Evolutionary conservation across 2,888 invertebrate species (phyloP), one percentile per base, ranked within the genome.

Genomic region (Netelia fuscicornis): DNA sequence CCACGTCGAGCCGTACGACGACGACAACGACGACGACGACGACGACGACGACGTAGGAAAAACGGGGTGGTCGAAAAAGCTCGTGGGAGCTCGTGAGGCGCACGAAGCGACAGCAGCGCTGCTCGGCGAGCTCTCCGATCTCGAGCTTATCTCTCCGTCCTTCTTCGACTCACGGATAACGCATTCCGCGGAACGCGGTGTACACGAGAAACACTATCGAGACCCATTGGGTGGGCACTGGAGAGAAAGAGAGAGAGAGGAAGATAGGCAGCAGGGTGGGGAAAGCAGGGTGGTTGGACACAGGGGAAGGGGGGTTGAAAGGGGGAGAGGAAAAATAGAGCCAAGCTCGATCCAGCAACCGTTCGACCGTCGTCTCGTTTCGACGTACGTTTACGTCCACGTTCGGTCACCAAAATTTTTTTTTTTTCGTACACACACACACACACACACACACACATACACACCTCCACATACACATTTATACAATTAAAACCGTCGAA

Each of bases 351-450:
- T 79, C 44, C 85, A 71, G 85, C 85, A 79, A 82, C 85, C 90
- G 90, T 89, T 89, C 89, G 88, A 87, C 88, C 91, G 90, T 92
- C 78, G 81, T 81, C 81, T 78, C 91, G 90, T 89, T 92, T 90
- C 89, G 90, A 91, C 92, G 92, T 91, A 89, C 89, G 89, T 82
- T 81, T 79, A 86, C 88, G 84, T 86, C 88, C 88, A 86, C 37
- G 87, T 85, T 80, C 87, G 89, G 83, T n/a, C 60, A 37, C 37
- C 37, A 37, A 37, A 37, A 37, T 37, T 6, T 37, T 37, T 30
- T 37, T 71, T 37, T 71, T 71, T 64, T 84, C 84, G 83, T 85
- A 77, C 88, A 78, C 89, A 44, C 64, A 44, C 62, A 77, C 58
- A 68, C 42, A 30, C 17, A 25, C 44, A 9, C 25, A 68, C 67